Base-by-base conservation (phyloP, 2,888 invertebrate genomes). In the Polydrusus pterygomalis region DNA sequence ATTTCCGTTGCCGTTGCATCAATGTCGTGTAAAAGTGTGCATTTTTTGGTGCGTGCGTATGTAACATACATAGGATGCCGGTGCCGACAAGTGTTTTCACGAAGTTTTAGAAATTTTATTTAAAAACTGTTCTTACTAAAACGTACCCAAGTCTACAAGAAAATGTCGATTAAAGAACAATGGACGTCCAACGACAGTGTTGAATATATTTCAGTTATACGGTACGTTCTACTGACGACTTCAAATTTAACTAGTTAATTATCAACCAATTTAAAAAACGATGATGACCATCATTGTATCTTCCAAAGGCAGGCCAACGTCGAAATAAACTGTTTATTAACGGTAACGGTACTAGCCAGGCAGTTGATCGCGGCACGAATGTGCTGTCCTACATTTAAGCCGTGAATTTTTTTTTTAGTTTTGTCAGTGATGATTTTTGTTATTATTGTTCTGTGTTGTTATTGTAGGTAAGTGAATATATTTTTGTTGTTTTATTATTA, bases 301-400 rank as follows among this genome's bases (percentile, higher is more conserved):
- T 38, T 40, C 11, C 43, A 68, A 40, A 25, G 54, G 40, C 68
- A 20, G 25, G 34, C 9, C 51, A 49, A 58, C 67, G 47, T 60
- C 73, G 47, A 65, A 60, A 68, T 73, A 34, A 73, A 73, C 73
- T 74, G 74, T 74, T 63, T 51, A 74, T 69, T 74, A 74, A 74
- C 74, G 74, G 74, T 74, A 74, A 74, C 74, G 74, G 74, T 74
- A 74, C 69, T 17, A 1, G 18, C 58, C 8, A n/a, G 40, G 20
- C 40, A 40, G 20, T 68, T 13, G 40, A 68, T 68, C 51, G 67
- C 67, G 38, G 34, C 34, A 13, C 56, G 40, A 68, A 40, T 58
- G 40, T 43, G 54, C 40, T 60, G 58, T 38, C 40, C 58, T 17
- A 60, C 58, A 38, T 60, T 38, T 15, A 5, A 9, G 11, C 58